A percentile compares a stretch with the other conserved stretches of the same genome.
These are phyloP conservation scores for Bucco capensis DNA, from an alignment of 2,113 vertebrate species.

Conservation along the genomic window DNA sequence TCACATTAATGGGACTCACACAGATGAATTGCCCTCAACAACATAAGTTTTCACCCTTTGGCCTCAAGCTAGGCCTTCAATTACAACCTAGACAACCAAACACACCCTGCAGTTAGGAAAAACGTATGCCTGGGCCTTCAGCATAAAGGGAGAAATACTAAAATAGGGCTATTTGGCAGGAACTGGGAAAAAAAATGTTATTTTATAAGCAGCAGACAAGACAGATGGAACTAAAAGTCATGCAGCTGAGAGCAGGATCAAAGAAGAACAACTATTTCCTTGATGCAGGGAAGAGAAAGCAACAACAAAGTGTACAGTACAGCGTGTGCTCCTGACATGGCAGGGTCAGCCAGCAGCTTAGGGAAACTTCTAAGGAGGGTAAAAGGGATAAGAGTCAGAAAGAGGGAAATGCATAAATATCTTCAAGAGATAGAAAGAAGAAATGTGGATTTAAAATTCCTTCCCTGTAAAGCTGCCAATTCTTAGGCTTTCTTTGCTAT, in stretches of 20 bases:
- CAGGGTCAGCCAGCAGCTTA: slow-evolving; percentile 22
- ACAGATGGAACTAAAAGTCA: slow-evolving; percentile 42
- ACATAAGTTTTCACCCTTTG: neutral
- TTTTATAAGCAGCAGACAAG: slow-evolving; percentile 18
- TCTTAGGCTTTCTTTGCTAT: neutral
- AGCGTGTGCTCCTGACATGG: slow-evolving; percentile 9
- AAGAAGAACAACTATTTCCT: slow-evolving; percentile 43
- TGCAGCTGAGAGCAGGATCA: slow-evolving; percentile 45
- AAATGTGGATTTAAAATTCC: neutral
- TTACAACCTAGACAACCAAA: slow-evolving; percentile 11
- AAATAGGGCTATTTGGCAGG: slow-evolving; percentile 40
- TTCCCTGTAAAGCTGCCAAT: neutral
- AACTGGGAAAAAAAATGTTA: neutral
- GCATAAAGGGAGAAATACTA: slow-evolving; percentile 21
- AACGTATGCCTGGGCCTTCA: neutral
- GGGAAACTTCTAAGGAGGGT: slow-evolving; percentile 22
- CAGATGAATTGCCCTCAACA: slow-evolving; percentile 38
- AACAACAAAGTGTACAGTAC: slow-evolving; percentile 22
- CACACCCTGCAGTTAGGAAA: slow-evolving; percentile 27
- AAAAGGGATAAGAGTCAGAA: neutral
- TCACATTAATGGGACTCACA: neutral
- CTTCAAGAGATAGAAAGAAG: neutral
- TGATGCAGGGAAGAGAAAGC: slow-evolving; percentile 34
- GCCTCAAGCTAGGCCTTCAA: slow-evolving; percentile 4
- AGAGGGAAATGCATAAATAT: neutral